A percentile compares a stretch with the other conserved stretches of the same genome.
Evolutionary conservation across 1,140 invertebrate genomes (phyloP).

Genomic region (Drosophila arizonae): DNA sequence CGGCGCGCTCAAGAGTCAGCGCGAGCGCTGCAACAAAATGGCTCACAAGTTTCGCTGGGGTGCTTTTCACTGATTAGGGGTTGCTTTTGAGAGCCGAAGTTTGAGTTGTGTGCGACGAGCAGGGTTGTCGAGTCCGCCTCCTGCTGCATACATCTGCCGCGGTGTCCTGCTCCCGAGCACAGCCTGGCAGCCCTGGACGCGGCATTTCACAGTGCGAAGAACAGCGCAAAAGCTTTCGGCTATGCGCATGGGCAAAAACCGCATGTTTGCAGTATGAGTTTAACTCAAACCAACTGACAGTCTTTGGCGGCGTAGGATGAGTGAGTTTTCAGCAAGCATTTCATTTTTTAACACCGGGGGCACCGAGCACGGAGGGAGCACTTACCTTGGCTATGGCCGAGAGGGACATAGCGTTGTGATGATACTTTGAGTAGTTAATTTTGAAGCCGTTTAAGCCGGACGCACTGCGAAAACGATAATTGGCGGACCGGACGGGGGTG

Average conservation of each 20-base stretch:
- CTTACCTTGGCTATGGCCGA: conserved; percentile 83
- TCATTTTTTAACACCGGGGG: conserved; percentile 42
- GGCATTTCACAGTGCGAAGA: conserved; percentile 43
- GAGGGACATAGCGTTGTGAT: conserved; percentile 83
- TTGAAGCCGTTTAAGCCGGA: conserved; percentile 79
- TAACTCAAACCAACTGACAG: conserved; percentile 50
- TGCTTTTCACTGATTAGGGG: conserved; percentile 59
- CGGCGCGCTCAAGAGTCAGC: conserved; percentile 54
- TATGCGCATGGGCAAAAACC: conserved; percentile 39
- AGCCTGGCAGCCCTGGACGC: conserved; percentile 47
- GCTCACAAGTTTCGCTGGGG: conserved; percentile 65
- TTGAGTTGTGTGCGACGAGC: conserved; percentile 54
- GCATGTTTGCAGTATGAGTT: conserved; percentile 55
- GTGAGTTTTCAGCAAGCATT: conserved; percentile 58
- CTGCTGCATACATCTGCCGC: background rate
- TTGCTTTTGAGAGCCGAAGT: conserved; percentile 57
- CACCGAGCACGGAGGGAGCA: conserved; percentile 24
- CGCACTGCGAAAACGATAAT: conserved; percentile 52
- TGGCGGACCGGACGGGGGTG: conserved; percentile 26
- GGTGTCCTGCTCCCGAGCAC: background rate
- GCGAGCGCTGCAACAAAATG: conserved; percentile 47
- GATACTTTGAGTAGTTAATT: conserved; percentile 83
- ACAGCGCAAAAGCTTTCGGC: conserved; percentile 48
- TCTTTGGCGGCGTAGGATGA: conserved; percentile 48
- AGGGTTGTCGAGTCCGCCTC: conserved; percentile 45